These are phyloP conservation scores for Hypocryptadius cinnamomeus DNA, from an alignment of 2,113 vertebrate species.

Conservation along the genomic window DNA sequence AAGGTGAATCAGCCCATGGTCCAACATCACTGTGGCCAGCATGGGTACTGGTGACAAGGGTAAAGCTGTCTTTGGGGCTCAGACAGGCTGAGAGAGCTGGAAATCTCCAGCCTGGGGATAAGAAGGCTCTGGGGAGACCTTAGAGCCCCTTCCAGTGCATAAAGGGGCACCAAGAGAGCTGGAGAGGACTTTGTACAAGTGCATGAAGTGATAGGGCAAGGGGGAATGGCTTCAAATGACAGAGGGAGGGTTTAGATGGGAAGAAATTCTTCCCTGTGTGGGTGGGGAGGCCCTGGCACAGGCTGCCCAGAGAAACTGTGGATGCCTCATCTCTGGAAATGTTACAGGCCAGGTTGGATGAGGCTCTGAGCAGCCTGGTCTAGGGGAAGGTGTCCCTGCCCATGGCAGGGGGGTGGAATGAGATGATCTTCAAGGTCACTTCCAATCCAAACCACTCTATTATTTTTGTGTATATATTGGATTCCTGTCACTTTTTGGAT, in stretches of 20 bases:
- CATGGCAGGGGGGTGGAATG: background rate
- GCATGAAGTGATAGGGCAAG: background rate
- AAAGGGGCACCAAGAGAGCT: background rate
- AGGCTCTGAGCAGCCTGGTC: accelerated
- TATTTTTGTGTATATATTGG: background rate
- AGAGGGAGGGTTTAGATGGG: background rate
- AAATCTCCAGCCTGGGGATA: background rate
- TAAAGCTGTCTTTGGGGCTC: background rate
- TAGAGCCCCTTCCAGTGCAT: background rate
- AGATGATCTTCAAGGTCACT: background rate
- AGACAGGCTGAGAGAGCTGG: background rate
- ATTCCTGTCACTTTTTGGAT: background rate
- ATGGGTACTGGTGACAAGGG: no score
- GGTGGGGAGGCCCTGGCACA: background rate
- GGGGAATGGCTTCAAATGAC: background rate
- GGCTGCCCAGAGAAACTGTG: background rate
- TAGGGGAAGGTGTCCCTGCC: background rate
- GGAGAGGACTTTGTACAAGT: background rate
- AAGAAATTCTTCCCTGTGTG: background rate
- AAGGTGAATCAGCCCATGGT: background rate
- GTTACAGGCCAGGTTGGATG: background rate
- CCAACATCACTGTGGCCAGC: background rate
- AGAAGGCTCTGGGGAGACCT: background rate
- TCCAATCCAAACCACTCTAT: background rate
- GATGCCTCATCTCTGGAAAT: background rate